A percentile compares a stretch with the other conserved stretches of the same genome.
These are phyloP conservation scores for Myrmophylax atrothorax DNA, from an alignment of 2,113 vertebrate genomes.

Conservation along the genomic window DNA sequence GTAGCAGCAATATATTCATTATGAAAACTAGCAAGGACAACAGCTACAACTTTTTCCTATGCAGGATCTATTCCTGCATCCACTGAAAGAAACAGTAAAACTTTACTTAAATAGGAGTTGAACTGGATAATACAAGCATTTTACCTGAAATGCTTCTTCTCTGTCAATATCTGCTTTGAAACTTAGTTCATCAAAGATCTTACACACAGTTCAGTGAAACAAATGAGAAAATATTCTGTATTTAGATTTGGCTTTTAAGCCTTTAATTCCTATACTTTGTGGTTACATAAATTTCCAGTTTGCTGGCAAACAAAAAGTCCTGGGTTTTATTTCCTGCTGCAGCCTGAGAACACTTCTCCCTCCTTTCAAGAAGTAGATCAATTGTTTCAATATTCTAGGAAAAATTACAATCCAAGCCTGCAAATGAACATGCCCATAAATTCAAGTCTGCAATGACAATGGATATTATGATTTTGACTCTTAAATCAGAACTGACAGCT, in stretches of 20 bases:
- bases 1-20: neutral
- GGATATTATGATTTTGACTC: neutral
- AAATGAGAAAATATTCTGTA: neutral
- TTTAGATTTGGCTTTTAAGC: neutral
- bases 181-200: neutral
- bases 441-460: neutral
- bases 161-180: neutral
- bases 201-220: neutral
- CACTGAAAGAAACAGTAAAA: neutral
- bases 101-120: neutral
- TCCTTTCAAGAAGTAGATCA: neutral
- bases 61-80: neutral
- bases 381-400: neutral
- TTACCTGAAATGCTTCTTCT: neutral
- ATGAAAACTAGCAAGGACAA: neutral
- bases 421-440: neutral
- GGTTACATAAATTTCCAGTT: neutral
- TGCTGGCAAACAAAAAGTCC: neutral
- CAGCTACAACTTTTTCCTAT: neutral
- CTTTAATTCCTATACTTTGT: neutral
- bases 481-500: neutral
- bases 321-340: neutral
- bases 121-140: neutral
- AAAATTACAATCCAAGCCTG: neutral
- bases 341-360: neutral